Percentiles rank a stretch among this genome's conserved stretches.
Conservation (phyloP, 1,140 invertebrate genomes). For the Hesperophylax magnus region DNA sequence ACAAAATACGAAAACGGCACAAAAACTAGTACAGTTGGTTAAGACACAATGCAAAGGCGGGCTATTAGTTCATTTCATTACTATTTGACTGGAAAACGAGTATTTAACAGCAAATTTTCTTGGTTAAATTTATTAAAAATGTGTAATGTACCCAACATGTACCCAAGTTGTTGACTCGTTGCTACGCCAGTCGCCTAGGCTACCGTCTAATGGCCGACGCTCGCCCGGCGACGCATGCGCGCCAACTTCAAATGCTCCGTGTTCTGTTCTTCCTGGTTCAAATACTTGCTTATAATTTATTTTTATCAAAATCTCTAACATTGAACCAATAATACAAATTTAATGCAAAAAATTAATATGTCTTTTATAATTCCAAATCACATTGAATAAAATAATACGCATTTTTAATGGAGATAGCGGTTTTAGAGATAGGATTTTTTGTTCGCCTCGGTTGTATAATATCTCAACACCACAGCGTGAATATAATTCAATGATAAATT, state of each 20-base stretch:
- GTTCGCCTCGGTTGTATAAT: no score
- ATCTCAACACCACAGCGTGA: no score
- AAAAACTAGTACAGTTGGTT: conserved; percentile 3
- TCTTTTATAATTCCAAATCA: no score
- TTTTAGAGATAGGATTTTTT: no score
- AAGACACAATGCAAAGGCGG: not conserved
- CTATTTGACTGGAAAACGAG: not conserved
- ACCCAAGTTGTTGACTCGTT: conserved; percentile 56
- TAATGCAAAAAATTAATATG: no score
- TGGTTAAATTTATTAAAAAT: conserved; percentile 23
- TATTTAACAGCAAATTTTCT: conserved; percentile 5
- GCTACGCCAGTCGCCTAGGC: conserved; percentile 57
- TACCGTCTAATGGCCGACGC: conserved; percentile 48
- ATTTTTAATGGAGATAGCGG: no score
- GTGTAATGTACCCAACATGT: conserved; percentile 23
- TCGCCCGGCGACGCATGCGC: conserved; percentile 47
- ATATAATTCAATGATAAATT: no score
- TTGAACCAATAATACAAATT: no score
- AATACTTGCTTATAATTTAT: no score
- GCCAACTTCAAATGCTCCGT: conserved; percentile 30
- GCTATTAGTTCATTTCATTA: not conserved
- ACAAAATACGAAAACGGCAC: conserved; percentile 7
- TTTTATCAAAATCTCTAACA: no score
- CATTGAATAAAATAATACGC: no score
- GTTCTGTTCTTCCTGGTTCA: no score